Conservation (phyloP, 2,888 invertebrate species). For the Zygogramma bicolorata region DNA sequence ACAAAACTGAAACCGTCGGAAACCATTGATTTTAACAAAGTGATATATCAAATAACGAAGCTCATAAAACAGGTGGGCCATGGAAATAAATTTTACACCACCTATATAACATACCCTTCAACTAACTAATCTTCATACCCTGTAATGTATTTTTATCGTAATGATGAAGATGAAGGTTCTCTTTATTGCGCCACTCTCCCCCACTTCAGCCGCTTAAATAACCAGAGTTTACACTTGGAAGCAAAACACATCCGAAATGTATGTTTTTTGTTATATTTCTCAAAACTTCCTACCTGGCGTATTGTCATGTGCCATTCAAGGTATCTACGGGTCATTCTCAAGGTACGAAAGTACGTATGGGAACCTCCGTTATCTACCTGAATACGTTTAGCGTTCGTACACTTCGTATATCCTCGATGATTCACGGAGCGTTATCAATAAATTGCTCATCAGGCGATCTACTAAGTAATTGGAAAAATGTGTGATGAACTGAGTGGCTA, state of each 20-base stretch:
- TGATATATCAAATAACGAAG: too few species aligned
- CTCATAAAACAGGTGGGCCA: too few species aligned
- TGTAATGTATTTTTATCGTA: too few species aligned
- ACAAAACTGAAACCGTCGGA: too few species aligned
- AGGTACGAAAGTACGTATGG: background rate
- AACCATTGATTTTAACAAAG: too few species aligned
- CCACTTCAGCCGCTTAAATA: background rate
- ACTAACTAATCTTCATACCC: too few species aligned
- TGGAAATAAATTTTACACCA: too few species aligned
- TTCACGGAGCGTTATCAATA: conserved; percentile 3
- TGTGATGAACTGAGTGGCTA: background rate
- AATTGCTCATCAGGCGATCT: background rate
- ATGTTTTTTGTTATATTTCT: background rate
- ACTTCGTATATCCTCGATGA: conserved; percentile 4
- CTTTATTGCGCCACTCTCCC: background rate
- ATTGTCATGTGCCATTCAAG: conserved; percentile 6
- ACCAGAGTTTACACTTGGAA: background rate
- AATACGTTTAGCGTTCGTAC: conserved; percentile 1
- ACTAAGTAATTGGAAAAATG: background rate
- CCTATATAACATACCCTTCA: too few species aligned
- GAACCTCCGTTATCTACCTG: conserved; percentile 3
- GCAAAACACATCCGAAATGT: background rate
- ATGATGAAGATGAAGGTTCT: background rate
- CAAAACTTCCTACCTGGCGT: background rate
- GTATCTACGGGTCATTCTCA: conserved; percentile 21